Evolutionary conservation across 2,113 vertebrate species (phyloP).

Genomic region (Callithrix jacchus): DNA sequence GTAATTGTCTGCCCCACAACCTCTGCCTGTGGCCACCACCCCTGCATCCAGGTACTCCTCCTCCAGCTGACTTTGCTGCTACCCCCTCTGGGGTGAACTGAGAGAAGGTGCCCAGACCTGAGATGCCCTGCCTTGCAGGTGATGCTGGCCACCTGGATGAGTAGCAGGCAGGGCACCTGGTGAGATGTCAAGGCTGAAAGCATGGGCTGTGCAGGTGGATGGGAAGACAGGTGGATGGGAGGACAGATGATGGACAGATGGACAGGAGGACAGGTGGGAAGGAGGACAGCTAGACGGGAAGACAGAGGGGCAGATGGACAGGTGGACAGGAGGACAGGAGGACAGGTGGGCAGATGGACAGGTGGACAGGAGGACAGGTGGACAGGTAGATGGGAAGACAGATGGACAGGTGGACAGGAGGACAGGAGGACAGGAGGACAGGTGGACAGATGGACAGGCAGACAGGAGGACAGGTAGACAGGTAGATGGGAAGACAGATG

Average conservation of each 20-base stretch:
- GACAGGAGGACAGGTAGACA: too few species aligned
- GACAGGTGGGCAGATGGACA: too few species aligned
- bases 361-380: accelerated
- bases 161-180: not conserved
- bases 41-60: accelerated
- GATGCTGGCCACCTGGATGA: not conserved
- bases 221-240: accelerated
- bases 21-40: not conserved
- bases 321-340: accelerated
- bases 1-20: not conserved
- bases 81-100: accelerated
- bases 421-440: too few species aligned
- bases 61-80: accelerated
- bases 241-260: too few species aligned
- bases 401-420: too few species aligned
- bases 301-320: accelerated
- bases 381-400: too few species aligned
- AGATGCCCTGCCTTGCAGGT: accelerated
- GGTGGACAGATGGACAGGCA: too few species aligned
- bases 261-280: accelerated
- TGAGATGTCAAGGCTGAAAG: accelerated
- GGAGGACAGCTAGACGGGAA: accelerated
- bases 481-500: too few species aligned
- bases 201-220: accelerated
- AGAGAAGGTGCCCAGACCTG: not conserved